These are phyloP conservation scores for Schrankia costaestrigalis DNA, from an alignment of 2,888 invertebrate genomes.

Conservation along the genomic window DNA sequence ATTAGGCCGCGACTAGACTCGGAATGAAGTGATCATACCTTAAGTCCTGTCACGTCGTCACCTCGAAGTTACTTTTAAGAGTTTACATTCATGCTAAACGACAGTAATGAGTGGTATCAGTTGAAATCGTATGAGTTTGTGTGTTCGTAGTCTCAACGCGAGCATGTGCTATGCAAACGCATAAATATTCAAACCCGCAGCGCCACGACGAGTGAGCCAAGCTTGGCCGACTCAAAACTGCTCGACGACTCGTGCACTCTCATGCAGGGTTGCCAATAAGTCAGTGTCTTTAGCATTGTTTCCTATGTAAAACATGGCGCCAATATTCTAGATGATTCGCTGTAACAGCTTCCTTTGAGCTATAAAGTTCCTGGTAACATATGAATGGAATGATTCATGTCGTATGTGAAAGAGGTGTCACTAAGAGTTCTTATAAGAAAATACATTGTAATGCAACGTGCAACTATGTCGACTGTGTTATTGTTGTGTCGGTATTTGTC, in stretches of 20 bases:
- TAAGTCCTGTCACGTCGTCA: conserved; percentile 59
- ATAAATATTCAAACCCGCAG: conserved; percentile 62
- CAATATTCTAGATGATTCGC: too few species aligned
- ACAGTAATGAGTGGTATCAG: conserved; percentile 64
- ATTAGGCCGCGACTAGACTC: conserved; percentile 54
- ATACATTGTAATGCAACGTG: conserved; percentile 2
- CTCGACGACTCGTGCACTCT: conserved; percentile 39
- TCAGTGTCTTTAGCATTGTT: conserved; percentile 26
- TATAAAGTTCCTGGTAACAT: too few species aligned
- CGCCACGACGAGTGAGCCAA: conserved; percentile 51
- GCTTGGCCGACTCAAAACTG: conserved; percentile 62
- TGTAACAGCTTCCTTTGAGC: too few species aligned
- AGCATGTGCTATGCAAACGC: conserved; percentile 48
- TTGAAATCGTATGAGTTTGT: conserved; percentile 46
- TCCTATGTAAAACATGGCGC: too few species aligned
- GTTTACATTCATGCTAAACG: conserved; percentile 66
- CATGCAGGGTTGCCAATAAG: conserved; percentile 35
- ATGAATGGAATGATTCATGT: conserved; percentile 4
- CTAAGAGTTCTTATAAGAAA: not conserved
- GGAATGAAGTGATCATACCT: conserved; percentile 44
- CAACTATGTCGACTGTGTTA: conserved; percentile 7
- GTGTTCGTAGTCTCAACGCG: conserved; percentile 36
- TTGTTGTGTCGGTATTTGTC: conserved; percentile 23
- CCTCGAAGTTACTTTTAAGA: conserved; percentile 64
- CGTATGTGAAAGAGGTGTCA: not conserved